Evolutionary conservation across 2,888 invertebrate species (phyloP).

Genomic region (Coecobrya sp.): DNA sequence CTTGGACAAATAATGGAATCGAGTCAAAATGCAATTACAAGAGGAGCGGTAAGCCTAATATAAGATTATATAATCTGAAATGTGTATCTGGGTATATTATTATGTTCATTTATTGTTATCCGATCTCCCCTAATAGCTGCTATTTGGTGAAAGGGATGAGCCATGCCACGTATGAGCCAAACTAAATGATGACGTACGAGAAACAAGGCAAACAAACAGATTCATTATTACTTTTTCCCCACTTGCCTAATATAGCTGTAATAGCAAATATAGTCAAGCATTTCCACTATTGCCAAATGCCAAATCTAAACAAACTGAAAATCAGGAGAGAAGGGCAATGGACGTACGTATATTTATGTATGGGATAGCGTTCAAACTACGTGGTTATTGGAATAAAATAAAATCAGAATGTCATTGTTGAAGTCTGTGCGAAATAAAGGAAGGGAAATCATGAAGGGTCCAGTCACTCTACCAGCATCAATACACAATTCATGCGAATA

Average conservation of each 20-base stretch:
- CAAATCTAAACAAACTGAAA: constrained; percentile 17
- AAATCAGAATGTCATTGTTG: not conserved
- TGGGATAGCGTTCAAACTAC: no score
- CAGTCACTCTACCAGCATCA: not conserved
- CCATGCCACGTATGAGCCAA: not conserved
- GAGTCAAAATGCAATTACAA: constrained; percentile 73
- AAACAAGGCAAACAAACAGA: constrained; percentile 31
- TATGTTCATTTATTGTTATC: constrained; percentile 9
- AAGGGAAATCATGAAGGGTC: not conserved
- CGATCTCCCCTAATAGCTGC: not conserved
- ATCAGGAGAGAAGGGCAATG: not conserved
- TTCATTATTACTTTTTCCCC: constrained; percentile 53
- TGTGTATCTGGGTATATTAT: not conserved
- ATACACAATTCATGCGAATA: not conserved
- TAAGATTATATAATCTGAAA: not conserved
- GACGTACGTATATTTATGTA: not conserved
- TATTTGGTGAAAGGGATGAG: constrained; percentile 5
- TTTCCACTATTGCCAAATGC: not conserved
- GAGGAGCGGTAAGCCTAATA: not conserved
- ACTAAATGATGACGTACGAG: constrained; percentile 42
- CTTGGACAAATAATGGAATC: constrained; percentile 69
- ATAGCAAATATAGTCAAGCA: not conserved
- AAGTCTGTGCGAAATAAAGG: not conserved
- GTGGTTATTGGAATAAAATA: not conserved
- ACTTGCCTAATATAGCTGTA: not conserved